These are phyloP conservation scores for Lamprologus tigripictilis DNA, from an alignment of 2,113 vertebrate species.

Conservation along the genomic window DNA sequence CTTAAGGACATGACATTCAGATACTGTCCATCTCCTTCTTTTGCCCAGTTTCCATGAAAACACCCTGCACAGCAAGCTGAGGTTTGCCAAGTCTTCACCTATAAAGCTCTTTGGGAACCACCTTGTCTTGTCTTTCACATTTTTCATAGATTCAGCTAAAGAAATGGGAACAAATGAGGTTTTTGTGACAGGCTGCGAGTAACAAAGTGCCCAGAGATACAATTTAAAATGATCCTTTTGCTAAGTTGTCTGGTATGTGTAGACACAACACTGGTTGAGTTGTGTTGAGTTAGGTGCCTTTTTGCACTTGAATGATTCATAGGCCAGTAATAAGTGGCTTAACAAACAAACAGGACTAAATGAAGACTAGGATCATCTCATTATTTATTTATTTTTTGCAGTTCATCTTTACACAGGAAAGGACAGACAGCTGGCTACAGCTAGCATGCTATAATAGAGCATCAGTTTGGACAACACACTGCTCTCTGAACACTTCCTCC, in stretches of 20 bases:
- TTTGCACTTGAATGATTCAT: background rate
- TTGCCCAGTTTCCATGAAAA: background rate
- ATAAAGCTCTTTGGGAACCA: background rate
- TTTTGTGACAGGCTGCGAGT: background rate
- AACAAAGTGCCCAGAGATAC: background rate
- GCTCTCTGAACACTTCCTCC: background rate
- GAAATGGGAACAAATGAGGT: background rate
- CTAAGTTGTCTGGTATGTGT: background rate
- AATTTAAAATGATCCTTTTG: background rate
- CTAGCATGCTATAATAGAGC: background rate
- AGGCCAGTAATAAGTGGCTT: background rate
- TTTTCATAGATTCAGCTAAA: background rate
- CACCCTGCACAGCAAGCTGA: background rate
- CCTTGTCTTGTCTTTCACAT: background rate
- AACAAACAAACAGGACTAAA: background rate
- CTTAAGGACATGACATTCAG: background rate
- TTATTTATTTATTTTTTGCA: background rate
- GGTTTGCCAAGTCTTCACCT: background rate
- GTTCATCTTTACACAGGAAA: background rate
- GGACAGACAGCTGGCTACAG: background rate
- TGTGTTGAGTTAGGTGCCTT: background rate
- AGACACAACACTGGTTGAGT: background rate
- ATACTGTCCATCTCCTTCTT: background rate
- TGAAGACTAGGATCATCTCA: background rate
- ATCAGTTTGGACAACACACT: background rate